Conservation (phyloP, 2,888 invertebrate genomes). For the Parnassius smintheus region DNA sequence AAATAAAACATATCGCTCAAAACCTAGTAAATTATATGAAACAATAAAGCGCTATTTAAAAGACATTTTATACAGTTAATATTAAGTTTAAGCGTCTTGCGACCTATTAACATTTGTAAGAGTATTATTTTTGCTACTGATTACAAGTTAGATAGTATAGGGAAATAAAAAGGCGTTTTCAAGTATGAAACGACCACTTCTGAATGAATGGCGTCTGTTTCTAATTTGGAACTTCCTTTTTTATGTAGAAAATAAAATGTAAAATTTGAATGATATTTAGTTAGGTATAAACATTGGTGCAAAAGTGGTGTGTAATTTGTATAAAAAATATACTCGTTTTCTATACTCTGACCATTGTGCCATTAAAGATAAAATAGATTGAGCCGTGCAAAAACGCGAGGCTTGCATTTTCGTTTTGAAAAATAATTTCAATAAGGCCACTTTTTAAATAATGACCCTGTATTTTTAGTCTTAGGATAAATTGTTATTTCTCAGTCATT, state of each 20-base stretch:
- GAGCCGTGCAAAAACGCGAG: slow-evolving; percentile 35
- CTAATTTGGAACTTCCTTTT: slow-evolving; percentile 11
- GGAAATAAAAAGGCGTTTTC: background rate
- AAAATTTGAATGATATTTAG: slow-evolving; percentile 16
- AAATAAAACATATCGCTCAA: slow-evolving; percentile 21
- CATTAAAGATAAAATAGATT: slow-evolving; percentile 39
- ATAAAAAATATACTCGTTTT: slow-evolving; percentile 44
- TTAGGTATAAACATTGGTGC: slow-evolving; percentile 49
- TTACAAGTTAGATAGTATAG: background rate
- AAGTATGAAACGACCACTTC: background rate
- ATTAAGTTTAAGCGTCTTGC: slow-evolving; percentile 3
- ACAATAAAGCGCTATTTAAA: background rate
- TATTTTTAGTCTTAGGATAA: slow-evolving; percentile 34
- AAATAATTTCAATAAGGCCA: slow-evolving; percentile 26
- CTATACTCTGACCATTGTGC: slow-evolving; percentile 53
- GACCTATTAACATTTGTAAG: too few species aligned
- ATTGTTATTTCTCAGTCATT: slow-evolving; percentile 44
- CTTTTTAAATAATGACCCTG: slow-evolving; percentile 24
- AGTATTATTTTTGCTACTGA: background rate
- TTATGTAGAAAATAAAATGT: background rate
- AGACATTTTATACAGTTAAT: slow-evolving; percentile 7
- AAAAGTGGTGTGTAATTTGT: slow-evolving; percentile 42
- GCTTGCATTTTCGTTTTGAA: slow-evolving; percentile 41
- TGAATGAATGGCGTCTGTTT: background rate
- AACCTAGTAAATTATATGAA: background rate